A percentile compares a stretch with the other conserved stretches of the same genome.
Evolutionary conservation across 64 coral and sea anemone genomes (phyloP).

Genomic region (Astreopora myriophthalma): DNA sequence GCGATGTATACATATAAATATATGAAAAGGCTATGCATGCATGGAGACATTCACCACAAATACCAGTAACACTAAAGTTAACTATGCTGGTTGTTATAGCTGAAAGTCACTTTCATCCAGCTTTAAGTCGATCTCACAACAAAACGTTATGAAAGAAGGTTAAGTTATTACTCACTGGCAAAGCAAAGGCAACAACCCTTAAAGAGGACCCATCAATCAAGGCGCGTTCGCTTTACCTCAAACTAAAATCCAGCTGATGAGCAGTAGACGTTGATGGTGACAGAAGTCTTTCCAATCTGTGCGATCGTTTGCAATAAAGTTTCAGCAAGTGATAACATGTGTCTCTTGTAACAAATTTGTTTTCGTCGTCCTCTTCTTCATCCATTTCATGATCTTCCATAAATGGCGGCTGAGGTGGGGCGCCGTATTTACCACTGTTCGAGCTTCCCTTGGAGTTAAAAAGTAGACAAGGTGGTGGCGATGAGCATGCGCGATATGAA

Average conservation of each 20-base stretch:
- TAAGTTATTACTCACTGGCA: too few species aligned
- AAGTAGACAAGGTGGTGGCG: background rate
- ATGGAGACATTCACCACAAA: too few species aligned
- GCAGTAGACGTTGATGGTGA: constrained; percentile 77
- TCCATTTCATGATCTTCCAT: constrained; percentile 25
- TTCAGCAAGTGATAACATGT: constrained; percentile 98
- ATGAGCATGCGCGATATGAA: background rate
- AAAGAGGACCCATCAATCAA: too few species aligned
- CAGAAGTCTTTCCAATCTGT: constrained; percentile 85
- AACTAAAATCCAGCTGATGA: constrained; percentile 84
- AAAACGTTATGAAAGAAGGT: too few species aligned
- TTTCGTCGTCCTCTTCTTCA: constrained; percentile 42
- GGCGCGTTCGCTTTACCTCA: constrained; percentile 49
- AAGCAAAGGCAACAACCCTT: too few species aligned
- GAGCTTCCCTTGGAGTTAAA: constrained; percentile 61
- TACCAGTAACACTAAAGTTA: too few species aligned
- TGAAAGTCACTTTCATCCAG: too few species aligned
- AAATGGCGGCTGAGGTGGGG: constrained; percentile 75
- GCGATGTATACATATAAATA: too few species aligned
- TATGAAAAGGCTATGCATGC: too few species aligned
- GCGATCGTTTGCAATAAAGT: constrained; percentile 91
- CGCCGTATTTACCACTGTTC: constrained; percentile 67
- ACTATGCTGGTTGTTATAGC: too few species aligned
- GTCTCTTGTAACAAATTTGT: constrained; percentile 38
- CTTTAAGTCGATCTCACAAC: too few species aligned